phyloP scores from a whole-genome alignment of 2,797 vertebrate species.

The Hemibagrus guttatus region DNA sequence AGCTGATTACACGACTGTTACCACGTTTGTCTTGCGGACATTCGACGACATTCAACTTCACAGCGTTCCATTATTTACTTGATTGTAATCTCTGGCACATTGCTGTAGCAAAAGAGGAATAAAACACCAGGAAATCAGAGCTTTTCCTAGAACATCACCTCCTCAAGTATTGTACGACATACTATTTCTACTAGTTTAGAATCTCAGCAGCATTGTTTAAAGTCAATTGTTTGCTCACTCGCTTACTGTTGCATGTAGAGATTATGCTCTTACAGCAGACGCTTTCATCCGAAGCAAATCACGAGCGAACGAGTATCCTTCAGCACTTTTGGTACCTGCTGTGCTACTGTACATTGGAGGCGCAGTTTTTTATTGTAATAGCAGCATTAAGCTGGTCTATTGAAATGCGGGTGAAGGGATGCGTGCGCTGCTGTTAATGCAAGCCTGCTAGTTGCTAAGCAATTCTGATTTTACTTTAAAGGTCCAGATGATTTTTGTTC shows the following conservation, averaged over 20 bases:
- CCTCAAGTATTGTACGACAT: neutral
- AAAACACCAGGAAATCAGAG: no score
- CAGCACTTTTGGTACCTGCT: no score
- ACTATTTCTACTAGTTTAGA: neutral
- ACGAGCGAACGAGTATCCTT: no score
- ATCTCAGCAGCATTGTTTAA: neutral
- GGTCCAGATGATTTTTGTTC: conserved; percentile 17
- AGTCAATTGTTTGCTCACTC: no score
- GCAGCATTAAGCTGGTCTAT: neutral
- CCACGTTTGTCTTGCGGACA: no score
- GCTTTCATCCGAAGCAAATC: neutral
- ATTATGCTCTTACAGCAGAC: neutral
- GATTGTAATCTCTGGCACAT: no score
- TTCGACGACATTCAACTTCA: no score
- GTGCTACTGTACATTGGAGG: neutral
- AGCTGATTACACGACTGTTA: no score
- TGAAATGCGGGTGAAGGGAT: neutral
- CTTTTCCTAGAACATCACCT: no score
- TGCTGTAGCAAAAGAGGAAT: no score
- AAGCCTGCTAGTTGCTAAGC: conserved; percentile 46
- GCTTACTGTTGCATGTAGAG: neutral
- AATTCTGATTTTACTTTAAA: conserved; percentile 44
- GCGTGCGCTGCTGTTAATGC: neutral
- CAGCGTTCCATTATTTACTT: no score
- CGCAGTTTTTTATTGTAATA: neutral